Conservation (phyloP, 2,888 invertebrate genomes). For the Mimas tiliae region DNA sequence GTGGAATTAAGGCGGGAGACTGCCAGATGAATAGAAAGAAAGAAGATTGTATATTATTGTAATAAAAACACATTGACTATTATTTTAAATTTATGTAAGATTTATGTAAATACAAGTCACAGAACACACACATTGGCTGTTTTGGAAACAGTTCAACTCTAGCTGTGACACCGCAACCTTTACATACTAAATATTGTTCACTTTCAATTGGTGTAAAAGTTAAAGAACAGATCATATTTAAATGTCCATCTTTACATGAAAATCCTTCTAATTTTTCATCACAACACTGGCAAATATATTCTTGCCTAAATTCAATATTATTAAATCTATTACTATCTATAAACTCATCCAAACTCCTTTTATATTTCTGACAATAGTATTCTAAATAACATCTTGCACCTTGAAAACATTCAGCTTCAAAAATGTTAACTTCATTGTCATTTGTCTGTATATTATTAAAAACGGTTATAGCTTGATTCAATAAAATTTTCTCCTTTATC, state of each 20-base stretch:
- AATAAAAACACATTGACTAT: not conserved
- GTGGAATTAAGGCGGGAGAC: too few relatives aligned
- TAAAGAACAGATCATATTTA: conserved; percentile 68
- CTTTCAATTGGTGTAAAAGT: conserved; percentile 65
- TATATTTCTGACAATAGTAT: conserved; percentile 59
- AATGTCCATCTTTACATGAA: conserved; percentile 60
- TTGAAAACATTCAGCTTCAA: conserved; percentile 52
- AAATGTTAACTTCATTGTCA: conserved; percentile 38
- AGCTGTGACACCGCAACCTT: conserved; percentile 58
- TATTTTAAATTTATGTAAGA: conserved; percentile 21
- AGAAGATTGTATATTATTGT: too few relatives aligned
- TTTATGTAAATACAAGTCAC: conserved; percentile 60
- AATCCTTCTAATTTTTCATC: conserved; percentile 59
- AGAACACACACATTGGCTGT: conserved; percentile 65
- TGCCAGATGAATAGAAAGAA: too few relatives aligned
- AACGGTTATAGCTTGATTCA: conserved; percentile 52
- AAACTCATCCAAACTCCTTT: conserved; percentile 42
- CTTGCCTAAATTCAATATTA: conserved; percentile 34
- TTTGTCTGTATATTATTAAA: conserved; percentile 45
- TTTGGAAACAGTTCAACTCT: conserved; percentile 51
- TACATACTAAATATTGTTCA: conserved; percentile 65
- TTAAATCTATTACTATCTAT: conserved; percentile 43
- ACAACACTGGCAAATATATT: conserved; percentile 68
- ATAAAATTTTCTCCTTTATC: conserved; percentile 63
- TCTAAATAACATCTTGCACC: conserved; percentile 60